Evolutionary conservation across 2,797 vertebrate species (phyloP).

Genomic region (Falco peregrinus): DNA sequence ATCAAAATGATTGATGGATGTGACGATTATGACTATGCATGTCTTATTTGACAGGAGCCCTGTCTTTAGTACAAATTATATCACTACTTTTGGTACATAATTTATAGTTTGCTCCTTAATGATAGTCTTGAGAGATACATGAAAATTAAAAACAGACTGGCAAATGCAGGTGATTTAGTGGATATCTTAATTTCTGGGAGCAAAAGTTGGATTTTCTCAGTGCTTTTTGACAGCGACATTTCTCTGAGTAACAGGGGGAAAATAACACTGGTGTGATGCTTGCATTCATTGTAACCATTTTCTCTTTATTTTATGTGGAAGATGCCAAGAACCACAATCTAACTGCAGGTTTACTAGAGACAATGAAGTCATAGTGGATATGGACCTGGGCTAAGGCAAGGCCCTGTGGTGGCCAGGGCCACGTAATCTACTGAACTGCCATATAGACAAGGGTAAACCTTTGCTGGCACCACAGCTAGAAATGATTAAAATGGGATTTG

Average conservation of each 20-base stretch:
- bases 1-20: neutral
- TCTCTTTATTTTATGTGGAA: neutral
- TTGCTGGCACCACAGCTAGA: no score
- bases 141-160: neutral
- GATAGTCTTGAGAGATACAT: neutral
- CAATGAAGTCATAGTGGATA: neutral
- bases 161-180: neutral
- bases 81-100: neutral
- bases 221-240: neutral
- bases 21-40: neutral
- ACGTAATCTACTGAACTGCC: neutral
- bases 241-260: neutral
- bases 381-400: neutral
- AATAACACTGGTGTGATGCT: neutral
- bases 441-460: accelerated
- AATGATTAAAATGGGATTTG: neutral
- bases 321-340: neutral
- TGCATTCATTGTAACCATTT: neutral
- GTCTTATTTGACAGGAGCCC: neutral
- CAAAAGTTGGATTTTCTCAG: neutral
- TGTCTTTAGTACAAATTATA: neutral
- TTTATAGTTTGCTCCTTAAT: neutral
- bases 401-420: neutral
- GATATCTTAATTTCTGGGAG: neutral
- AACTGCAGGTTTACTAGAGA: neutral